Evolutionary conservation across 2,113 vertebrate species (phyloP), one percentile per base, ranked within the genome.

Genomic region (Hippocampus mohnikei): DNA sequence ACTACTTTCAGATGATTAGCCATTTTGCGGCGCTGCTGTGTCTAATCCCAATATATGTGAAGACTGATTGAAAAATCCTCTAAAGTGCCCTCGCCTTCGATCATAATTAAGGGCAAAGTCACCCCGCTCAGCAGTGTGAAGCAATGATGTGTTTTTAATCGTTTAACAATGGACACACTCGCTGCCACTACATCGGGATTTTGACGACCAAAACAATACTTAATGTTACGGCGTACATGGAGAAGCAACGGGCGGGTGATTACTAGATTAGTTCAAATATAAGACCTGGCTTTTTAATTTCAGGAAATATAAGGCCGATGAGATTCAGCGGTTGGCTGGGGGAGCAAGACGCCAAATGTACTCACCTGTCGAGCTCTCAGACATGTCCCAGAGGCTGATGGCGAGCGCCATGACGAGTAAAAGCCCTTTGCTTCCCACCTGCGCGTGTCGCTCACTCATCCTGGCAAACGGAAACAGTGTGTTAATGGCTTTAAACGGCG

Each of bases 361-460:
- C 94, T 94, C 94, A 98, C 96, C 95, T 94, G 93, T 95, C 74
- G 95, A 88, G 42, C 63, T 23, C 46, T 81, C 87, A 55, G 94
- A 87, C 90, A 94, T 95, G 52, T 95, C 94, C 94, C 94, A 94
- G 83, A 97, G 86, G 1, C 94, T 93, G 89, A 97, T 86, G 80
- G 95, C 87, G 78, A 95, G 96, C 90, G 96, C 93, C 92, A 97
- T 93, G 84, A 97, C 91, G 78, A 98, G 93, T 82, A 98, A 90
- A 91, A 93, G 93, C 83, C 92, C 94, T 94, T 95, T 94, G 86
- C 91, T 94, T 93, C 93, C 91, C 89, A 94, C 93, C 89, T 92
- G 94, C 78, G 90, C 88, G 87, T 94, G 93, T 91, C 93, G 94
- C 87, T 94, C 95, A 94, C 91, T 96, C 96, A 98, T 98, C 95